These are phyloP conservation scores for Anarrhichthys ocellatus DNA, from an alignment of 2,113 vertebrate genomes.

Conservation along the genomic window DNA sequence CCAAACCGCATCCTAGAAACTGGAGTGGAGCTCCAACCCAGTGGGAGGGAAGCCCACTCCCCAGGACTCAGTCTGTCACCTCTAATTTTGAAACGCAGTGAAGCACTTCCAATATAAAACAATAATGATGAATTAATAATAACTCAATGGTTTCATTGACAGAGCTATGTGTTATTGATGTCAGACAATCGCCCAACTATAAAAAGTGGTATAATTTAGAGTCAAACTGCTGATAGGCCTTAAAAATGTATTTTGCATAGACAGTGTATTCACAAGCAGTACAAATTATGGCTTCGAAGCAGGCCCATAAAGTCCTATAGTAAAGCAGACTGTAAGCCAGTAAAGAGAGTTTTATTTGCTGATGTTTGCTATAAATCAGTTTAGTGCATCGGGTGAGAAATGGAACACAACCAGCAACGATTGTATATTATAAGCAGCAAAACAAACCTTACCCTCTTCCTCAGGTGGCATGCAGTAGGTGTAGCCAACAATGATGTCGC, in stretches of 20 bases:
- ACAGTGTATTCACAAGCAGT: background rate
- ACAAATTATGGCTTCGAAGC: constrained; percentile 25
- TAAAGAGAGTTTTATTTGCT: constrained; percentile 44
- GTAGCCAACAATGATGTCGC: background rate
- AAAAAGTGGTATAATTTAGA: constrained; percentile 25
- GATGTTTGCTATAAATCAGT: constrained; percentile 38
- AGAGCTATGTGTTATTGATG: background rate
- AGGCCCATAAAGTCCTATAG: constrained; percentile 21
- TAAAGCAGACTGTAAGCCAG: constrained; percentile 26
- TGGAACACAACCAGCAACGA: background rate
- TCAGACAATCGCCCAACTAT: background rate
- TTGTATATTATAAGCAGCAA: background rate
- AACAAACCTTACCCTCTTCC: background rate
- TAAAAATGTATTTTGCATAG: background rate
- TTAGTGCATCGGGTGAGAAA: constrained; percentile 36
- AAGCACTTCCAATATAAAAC: constrained; percentile 17
- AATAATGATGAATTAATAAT: background rate
- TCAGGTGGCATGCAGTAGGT: background rate
- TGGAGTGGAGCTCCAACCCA: constrained; percentile 21
- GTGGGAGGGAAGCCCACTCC: constrained; percentile 57
- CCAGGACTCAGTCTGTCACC: constrained; percentile 67
- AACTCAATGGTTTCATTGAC: background rate
- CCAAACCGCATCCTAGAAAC: constrained; percentile 25
- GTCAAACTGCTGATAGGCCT: background rate
- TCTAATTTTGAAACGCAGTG: constrained; percentile 59